A percentile compares a stretch with the other conserved stretches of the same genome.
Evolutionary conservation across 1,140 invertebrate genomes (phyloP).

Genomic region (Metopolophium dirhodum): DNA sequence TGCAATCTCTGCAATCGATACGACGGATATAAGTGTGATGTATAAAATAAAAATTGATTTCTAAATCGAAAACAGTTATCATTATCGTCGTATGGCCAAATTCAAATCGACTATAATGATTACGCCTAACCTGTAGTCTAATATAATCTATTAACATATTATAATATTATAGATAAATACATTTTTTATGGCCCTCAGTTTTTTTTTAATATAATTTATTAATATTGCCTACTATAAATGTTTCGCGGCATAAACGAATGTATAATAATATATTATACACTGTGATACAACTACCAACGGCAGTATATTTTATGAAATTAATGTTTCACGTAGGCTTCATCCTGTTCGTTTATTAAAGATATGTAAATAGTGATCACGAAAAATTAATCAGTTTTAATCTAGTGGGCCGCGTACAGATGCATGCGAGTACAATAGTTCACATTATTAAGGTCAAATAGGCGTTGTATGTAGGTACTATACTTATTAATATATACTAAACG

Average conservation of each 20-base stretch:
- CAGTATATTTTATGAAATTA: not conserved
- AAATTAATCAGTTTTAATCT: conserved; percentile 40
- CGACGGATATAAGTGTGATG: not conserved
- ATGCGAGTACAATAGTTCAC: conserved; percentile 31
- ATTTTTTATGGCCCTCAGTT: too few relatives aligned
- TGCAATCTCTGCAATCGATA: not conserved
- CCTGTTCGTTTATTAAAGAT: conserved; percentile 9
- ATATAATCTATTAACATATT: too few relatives aligned
- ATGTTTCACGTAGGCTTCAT: conserved; percentile 26
- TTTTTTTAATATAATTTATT: not conserved
- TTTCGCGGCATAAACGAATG: not conserved
- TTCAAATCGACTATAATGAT: not conserved
- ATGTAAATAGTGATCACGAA: conserved; percentile 18
- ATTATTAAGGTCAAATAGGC: not conserved
- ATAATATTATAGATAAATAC: too few relatives aligned
- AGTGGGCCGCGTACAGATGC: not conserved
- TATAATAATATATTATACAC: not conserved
- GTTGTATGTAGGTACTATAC: not conserved
- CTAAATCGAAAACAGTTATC: not conserved
- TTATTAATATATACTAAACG: not conserved
- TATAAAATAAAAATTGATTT: not conserved
- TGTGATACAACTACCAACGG: not conserved
- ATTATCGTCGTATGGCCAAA: not conserved
- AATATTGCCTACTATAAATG: not conserved
- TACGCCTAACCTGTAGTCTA: too few relatives aligned